Conservation (phyloP, 1,140 invertebrate genomes). For the Drosophila dunni region DNA sequence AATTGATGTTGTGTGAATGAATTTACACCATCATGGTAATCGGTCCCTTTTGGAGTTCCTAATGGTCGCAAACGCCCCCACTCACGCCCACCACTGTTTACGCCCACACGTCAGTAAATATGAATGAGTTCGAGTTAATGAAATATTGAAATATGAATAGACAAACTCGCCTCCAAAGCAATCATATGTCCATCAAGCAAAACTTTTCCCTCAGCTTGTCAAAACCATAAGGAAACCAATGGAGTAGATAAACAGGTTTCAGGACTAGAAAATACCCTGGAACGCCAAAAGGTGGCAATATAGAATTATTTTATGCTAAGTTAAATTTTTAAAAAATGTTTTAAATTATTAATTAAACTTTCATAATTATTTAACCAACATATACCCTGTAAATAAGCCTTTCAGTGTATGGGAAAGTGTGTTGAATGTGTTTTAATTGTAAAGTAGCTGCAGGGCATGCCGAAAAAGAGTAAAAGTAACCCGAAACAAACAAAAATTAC, state of each 20-base stretch:
- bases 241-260: background rate
- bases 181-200: constrained; percentile 64
- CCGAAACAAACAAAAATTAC: constrained; percentile 74
- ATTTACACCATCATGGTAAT: constrained; percentile 35
- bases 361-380: background rate
- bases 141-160: constrained; percentile 65
- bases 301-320: background rate
- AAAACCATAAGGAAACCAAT: constrained; percentile 23
- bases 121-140: constrained; percentile 47
- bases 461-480: constrained; percentile 20
- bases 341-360: background rate
- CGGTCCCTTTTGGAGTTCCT: constrained; percentile 19
- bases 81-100: background rate
- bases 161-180: constrained; percentile 45
- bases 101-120: constrained; percentile 20
- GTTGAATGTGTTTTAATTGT: constrained; percentile 40
- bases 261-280: constrained; percentile 12
- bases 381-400: background rate
- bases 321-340: background rate
- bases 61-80: constrained; percentile 27
- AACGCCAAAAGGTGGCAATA: background rate
- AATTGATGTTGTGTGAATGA: constrained; percentile 41
- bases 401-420: background rate
- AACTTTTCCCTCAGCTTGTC: constrained; percentile 32
- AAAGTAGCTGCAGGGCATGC: constrained; percentile 6